Evolutionary conservation across 2,113 vertebrate species (phyloP).

Genomic region (Etheostoma spectabile): DNA sequence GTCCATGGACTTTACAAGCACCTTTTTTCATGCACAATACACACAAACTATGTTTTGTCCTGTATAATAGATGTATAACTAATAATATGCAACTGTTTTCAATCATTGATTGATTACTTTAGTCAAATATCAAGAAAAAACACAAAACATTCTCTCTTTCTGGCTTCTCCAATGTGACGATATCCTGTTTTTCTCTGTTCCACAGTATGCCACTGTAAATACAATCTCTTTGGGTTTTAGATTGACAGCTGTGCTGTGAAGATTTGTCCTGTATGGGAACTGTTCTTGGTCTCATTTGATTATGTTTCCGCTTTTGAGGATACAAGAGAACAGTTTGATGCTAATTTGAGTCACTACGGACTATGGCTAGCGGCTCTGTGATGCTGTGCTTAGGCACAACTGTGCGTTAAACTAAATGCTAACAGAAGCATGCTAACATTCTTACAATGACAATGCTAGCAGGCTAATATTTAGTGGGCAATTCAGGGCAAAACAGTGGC

Average conservation of each 20-base stretch:
- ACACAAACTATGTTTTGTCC: neutral
- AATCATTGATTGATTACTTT: neutral
- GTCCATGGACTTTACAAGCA: neutral
- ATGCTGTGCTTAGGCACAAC: too few relatives aligned
- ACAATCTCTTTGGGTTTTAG: too few relatives aligned
- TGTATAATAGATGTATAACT: neutral
- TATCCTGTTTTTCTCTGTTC: too few relatives aligned
- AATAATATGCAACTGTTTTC: neutral
- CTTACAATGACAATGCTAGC: too few relatives aligned
- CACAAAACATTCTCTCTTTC: neutral
- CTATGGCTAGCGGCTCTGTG: neutral
- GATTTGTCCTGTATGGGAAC: too few relatives aligned
- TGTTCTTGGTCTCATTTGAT: too few relatives aligned
- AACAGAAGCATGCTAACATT: slow-evolving; percentile 4
- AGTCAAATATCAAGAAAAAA: neutral
- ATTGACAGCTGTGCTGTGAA: too few relatives aligned
- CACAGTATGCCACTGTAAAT: too few relatives aligned
- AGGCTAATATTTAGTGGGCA: neutral
- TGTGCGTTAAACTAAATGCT: neutral
- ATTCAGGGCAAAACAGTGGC: neutral
- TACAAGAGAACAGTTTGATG: neutral
- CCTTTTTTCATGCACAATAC: neutral
- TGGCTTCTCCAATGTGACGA: too few relatives aligned
- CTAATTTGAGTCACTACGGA: neutral
- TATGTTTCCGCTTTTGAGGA: too few relatives aligned